A percentile compares a stretch with the other conserved stretches of the same genome.
Conservation (phyloP, 2,113 vertebrate genomes). For the Phaethon lepturus region DNA sequence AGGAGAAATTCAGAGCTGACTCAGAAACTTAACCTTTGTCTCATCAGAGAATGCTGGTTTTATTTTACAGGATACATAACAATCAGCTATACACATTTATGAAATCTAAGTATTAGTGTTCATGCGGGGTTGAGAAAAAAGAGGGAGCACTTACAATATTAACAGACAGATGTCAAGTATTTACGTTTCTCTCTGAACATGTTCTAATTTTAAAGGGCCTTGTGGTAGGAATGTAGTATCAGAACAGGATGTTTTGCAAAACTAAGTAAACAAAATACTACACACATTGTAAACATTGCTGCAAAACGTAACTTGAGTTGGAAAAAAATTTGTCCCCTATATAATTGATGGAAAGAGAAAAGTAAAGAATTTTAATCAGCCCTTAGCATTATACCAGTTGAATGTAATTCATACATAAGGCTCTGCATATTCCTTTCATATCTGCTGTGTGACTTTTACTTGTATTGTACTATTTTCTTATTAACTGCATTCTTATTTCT, state of each 20-base stretch:
- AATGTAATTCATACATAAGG: not conserved
- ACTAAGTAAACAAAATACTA: not conserved
- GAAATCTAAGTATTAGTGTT: not conserved
- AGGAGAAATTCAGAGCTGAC: not conserved
- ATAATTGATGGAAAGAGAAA: not conserved
- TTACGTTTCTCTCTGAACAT: not conserved
- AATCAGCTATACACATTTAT: not conserved
- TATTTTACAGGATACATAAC: not conserved
- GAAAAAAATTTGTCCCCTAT: not conserved
- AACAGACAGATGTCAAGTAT: not conserved
- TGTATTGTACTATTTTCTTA: not conserved
- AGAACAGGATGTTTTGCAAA: not conserved
- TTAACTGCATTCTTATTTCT: not conserved
- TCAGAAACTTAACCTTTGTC: not conserved
- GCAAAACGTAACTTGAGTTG: not conserved
- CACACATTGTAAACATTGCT: not conserved
- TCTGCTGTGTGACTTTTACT: not conserved
- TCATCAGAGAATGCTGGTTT: not conserved
- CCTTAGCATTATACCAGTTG: accelerated
- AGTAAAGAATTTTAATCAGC: not conserved
- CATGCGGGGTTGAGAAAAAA: not conserved
- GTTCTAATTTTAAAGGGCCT: constrained; percentile 7
- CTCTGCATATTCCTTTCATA: not conserved
- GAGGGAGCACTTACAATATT: not conserved
- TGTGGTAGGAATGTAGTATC: not conserved